phyloP scores from a whole-genome alignment of 2,113 vertebrate genomes.

The Zeus faber region DNA sequence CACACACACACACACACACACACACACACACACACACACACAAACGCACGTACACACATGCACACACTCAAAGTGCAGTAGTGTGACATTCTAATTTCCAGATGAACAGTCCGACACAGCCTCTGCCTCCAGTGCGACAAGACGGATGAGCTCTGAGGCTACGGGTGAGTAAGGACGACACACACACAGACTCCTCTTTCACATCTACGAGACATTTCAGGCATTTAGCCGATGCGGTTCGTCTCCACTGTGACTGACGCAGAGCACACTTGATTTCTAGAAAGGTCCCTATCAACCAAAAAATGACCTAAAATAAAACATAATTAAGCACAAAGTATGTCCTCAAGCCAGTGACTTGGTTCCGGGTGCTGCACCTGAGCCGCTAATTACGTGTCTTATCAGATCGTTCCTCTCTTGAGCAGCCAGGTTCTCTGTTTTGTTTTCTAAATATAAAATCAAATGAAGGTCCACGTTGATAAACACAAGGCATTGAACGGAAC shows the following conservation, averaged over 20 bases:
- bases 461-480: no score
- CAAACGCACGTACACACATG: neutral
- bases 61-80: conserved; percentile 1
- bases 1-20: conserved; percentile 11
- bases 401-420: neutral
- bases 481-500: no score
- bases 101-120: conserved; percentile 15
- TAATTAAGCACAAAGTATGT: neutral
- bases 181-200: neutral
- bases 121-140: neutral
- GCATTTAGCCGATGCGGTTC: neutral
- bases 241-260: neutral
- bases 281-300: no score
- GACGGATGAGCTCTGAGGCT: neutral
- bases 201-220: neutral
- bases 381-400: neutral
- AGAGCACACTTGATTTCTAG: neutral
- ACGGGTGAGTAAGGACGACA: conserved; percentile 4
- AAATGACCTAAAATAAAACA: neutral
- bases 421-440: neutral
- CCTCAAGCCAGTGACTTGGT: neutral
- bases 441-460: no score
- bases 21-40: neutral
- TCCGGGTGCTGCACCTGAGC: no score
- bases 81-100: conserved; percentile 38